These are phyloP conservation scores for Potorous gilbertii DNA, from an alignment of 2,797 vertebrate genomes.

Conservation along the genomic window DNA sequence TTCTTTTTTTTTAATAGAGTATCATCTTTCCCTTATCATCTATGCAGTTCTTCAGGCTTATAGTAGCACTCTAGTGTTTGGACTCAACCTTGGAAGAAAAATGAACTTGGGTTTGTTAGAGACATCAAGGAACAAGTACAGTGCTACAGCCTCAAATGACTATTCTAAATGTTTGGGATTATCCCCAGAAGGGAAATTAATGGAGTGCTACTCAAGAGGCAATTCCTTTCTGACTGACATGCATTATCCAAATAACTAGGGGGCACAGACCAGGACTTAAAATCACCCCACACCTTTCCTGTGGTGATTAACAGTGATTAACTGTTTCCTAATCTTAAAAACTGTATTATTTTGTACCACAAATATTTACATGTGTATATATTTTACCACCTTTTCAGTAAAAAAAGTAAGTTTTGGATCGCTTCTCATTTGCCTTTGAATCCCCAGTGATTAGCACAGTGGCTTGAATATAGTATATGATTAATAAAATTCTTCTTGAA, in stretches of 20 bases:
- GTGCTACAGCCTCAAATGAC: not conserved
- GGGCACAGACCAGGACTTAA: not conserved
- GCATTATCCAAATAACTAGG: not conserved
- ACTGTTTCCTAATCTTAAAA: not conserved
- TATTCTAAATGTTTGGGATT: not conserved
- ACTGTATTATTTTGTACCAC: not conserved
- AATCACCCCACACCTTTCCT: not conserved
- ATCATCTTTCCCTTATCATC: not conserved
- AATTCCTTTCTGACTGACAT: not conserved
- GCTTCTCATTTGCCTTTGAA: not conserved
- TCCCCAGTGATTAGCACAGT: not conserved
- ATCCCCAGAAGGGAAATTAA: not conserved
- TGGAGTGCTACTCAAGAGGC: not conserved
- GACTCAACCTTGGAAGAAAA: not conserved
- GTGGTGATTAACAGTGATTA: not conserved
- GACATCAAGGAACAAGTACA: not conserved
- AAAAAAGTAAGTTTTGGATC: not conserved
- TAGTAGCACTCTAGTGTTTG: not conserved
- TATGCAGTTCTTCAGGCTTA: not conserved
- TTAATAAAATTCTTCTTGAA: not conserved
- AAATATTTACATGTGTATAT: not conserved
- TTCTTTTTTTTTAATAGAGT: not conserved
- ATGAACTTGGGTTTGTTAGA: not conserved
- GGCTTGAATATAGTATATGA: not conserved
- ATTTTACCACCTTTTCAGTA: not conserved